phyloP scores from a whole-genome alignment of 1,140 invertebrate genomes.

The Yoshiicerus persimilis region DNA sequence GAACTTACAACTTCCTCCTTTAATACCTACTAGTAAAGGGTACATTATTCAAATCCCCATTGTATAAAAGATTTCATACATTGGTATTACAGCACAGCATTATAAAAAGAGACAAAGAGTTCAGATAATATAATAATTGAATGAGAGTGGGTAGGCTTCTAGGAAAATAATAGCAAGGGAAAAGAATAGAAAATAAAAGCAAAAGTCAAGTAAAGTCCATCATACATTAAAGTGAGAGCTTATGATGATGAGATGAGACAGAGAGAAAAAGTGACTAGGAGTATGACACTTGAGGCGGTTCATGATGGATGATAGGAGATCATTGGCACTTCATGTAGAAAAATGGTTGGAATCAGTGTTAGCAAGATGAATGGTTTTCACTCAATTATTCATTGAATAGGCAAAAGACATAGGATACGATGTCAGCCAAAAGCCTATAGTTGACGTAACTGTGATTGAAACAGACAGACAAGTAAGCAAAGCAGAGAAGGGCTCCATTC shows the following conservation, averaged over 20 bases:
- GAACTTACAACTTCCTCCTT: no score
- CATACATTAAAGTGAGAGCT: background rate
- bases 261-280: conserved; percentile 23
- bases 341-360: conserved; percentile 42
- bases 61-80: no score
- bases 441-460: background rate
- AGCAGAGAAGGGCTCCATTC: background rate
- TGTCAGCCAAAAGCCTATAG: conserved; percentile 1
- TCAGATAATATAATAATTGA: background rate
- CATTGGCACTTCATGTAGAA: conserved; percentile 47
- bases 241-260: conserved; percentile 44
- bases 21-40: no score
- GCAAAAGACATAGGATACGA: background rate
- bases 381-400: conserved; percentile 47
- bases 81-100: no score
- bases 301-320: conserved; percentile 43
- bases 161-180: no score
- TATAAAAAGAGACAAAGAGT: background rate
- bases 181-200: background rate
- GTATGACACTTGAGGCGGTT: conserved; percentile 29
- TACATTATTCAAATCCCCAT: no score
- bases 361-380: conserved; percentile 42
- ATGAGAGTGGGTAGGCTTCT: background rate
- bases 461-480: background rate
- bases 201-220: background rate